A percentile compares a stretch with the other conserved stretches of the same genome.
These are phyloP conservation scores for Pyrochroa serraticornis DNA, from an alignment of 2,888 invertebrate species.

Conservation along the genomic window DNA sequence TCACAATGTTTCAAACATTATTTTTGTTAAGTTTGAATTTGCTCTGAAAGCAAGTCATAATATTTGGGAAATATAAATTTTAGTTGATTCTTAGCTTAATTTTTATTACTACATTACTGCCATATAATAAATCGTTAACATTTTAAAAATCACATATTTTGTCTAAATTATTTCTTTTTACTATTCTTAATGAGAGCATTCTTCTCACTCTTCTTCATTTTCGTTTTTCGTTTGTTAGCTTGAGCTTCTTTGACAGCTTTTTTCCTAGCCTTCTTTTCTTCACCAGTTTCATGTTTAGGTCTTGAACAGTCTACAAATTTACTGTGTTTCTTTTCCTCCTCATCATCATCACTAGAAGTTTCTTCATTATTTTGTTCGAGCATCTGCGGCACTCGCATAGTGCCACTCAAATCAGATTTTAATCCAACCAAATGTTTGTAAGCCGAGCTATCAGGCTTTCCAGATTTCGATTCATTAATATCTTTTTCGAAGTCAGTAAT, in stretches of 20 bases:
- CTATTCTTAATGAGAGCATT: too few relatives aligned
- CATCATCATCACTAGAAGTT: conserved; percentile 43
- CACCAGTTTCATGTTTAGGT: conserved; percentile 81
- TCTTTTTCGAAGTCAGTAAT: conserved; percentile 88
- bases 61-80: too few relatives aligned
- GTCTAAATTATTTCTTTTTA: conserved; percentile 74
- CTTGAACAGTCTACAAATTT: conserved; percentile 69
- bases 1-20: too few relatives aligned
- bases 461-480: conserved; percentile 78
- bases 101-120: too few relatives aligned
- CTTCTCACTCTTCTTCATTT: conserved; percentile 92
- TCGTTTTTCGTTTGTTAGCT: conserved; percentile 87
- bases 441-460: conserved; percentile 73
- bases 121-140: too few relatives aligned
- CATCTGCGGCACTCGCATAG: conserved; percentile 70
- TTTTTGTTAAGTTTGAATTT: too few relatives aligned
- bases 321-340: conserved; percentile 52
- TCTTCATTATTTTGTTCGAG: conserved; percentile 59
- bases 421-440: conserved; percentile 89
- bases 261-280: conserved; percentile 84
- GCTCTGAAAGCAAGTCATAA: too few relatives aligned
- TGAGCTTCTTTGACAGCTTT: conserved; percentile 86
- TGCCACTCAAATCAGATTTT: conserved; percentile 78
- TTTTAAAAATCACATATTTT: too few relatives aligned
- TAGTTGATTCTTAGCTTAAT: too few relatives aligned